Percentiles rank a stretch among this genome's conserved stretches.
phyloP scores from a whole-genome alignment of 2,888 invertebrate genomes.

The Dasysyrphus albostriatus region DNA sequence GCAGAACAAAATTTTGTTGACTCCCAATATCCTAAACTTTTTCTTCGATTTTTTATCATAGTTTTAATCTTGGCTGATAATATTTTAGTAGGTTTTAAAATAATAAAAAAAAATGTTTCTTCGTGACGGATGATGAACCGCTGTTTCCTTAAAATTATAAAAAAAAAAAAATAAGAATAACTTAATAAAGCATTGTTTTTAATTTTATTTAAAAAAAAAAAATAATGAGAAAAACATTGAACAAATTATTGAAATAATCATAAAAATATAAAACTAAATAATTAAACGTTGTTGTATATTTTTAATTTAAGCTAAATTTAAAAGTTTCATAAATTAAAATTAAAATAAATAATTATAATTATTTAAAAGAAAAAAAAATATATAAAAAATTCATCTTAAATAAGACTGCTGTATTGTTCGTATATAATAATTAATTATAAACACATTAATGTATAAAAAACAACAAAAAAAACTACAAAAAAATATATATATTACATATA shows the following conservation, averaged over 20 bases:
- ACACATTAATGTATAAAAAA: conserved; percentile 79
- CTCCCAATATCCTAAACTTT: conserved; percentile 10
- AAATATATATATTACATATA: conserved; percentile 65
- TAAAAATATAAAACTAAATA: conserved; percentile 38
- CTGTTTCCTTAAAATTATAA: conserved; percentile 54
- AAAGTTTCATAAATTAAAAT: conserved; percentile 72
- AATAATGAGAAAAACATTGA: conserved; percentile 37
- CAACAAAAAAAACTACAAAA: conserved; percentile 72
- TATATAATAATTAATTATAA: conserved; percentile 82
- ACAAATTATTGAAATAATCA: conserved; percentile 66
- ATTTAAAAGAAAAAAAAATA: conserved; percentile 78
- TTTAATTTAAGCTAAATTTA: conserved; percentile 75
- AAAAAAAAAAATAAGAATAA: conserved; percentile 37
- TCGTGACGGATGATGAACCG: conserved; percentile 19
- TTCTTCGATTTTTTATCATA: conserved; percentile 26
- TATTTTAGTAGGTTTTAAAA: conserved; percentile 29
- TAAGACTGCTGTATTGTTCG: conserved; percentile 84
- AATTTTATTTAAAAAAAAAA: conserved; percentile 11
- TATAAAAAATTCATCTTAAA: conserved; percentile 82
- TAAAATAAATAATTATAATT: conserved; percentile 77
- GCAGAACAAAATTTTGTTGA: conserved; percentile 21
- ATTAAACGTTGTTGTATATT: conserved; percentile 73
- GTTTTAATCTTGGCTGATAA: conserved; percentile 61
- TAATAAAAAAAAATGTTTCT: conserved; percentile 24
- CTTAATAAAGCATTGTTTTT: conserved; percentile 32